Evolutionary conservation across 2,113 vertebrate species (phyloP).

Genomic region (Lathamus discolor): DNA sequence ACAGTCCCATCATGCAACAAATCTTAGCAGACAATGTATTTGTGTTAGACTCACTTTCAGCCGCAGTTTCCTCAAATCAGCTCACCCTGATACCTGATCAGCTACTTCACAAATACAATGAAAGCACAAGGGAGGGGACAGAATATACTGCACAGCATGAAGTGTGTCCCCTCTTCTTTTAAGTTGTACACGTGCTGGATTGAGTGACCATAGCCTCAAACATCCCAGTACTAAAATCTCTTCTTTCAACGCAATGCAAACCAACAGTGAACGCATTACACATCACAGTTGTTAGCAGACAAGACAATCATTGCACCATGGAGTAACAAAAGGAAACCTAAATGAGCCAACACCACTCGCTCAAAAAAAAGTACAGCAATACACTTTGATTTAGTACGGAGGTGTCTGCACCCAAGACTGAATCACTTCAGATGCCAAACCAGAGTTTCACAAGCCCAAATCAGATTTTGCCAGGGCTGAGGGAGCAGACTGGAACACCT

Average conservation of each 20-base stretch:
- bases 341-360: neutral
- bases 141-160: neutral
- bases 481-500: neutral
- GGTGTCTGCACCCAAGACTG: neutral
- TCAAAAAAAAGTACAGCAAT: neutral
- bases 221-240: neutral
- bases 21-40: neutral
- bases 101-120: neutral
- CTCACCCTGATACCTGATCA: neutral
- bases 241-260: neutral
- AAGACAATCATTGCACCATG: neutral
- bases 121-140: neutral
- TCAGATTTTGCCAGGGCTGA: neutral
- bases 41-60: neutral
- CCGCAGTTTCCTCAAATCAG: neutral
- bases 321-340: neutral
- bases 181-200: neutral
- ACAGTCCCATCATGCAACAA: neutral
- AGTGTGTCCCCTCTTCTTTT: rapidly evolving
- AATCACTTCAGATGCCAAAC: neutral
- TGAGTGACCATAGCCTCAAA: neutral
- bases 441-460: neutral
- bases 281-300: neutral
- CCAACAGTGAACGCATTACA: rapidly evolving
- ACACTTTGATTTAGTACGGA: neutral